These are phyloP conservation scores for Urophycis tenuis DNA, from an alignment of 2,797 vertebrate genomes.

Conservation along the genomic window DNA sequence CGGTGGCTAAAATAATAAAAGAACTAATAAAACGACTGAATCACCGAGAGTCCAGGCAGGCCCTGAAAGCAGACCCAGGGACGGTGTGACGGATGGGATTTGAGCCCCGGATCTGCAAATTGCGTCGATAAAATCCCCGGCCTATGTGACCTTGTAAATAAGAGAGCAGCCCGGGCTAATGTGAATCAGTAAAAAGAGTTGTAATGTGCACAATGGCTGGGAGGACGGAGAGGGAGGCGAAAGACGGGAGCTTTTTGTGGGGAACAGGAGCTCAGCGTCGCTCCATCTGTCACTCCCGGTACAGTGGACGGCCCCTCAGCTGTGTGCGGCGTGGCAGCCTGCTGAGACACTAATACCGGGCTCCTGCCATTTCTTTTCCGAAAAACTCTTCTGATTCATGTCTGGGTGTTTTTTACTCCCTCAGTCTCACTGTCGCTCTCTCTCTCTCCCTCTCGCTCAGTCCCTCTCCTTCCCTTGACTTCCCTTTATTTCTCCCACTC, in stretches of 20 bases:
- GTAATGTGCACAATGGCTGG: conserved; percentile 36
- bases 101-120: not conserved
- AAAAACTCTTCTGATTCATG: conserved; percentile 33
- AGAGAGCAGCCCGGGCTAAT: conserved; percentile 9
- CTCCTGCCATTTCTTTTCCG: conserved; percentile 21
- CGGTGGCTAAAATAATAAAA: not conserved
- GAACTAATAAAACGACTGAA: not conserved
- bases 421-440: conserved; percentile 15
- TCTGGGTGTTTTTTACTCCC: conserved; percentile 46
- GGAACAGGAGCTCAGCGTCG: conserved; percentile 34
- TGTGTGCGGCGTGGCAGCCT: not conserved
- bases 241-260: conserved; percentile 33
- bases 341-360: not conserved
- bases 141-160: conserved; percentile 24
- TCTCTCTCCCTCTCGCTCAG: not conserved
- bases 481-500: conserved; percentile 44
- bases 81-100: not conserved
- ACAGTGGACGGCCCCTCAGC: conserved; percentile 35
- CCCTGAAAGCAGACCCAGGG: not conserved
- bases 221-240: conserved; percentile 25
- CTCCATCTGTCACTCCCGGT: conserved; percentile 47
- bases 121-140: conserved; percentile 26
- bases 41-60: not conserved
- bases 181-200: not conserved
- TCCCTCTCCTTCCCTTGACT: conserved; percentile 14